Base-by-base conservation (phyloP, 2,888 invertebrate species). In the Rotaria sp. region DNA sequence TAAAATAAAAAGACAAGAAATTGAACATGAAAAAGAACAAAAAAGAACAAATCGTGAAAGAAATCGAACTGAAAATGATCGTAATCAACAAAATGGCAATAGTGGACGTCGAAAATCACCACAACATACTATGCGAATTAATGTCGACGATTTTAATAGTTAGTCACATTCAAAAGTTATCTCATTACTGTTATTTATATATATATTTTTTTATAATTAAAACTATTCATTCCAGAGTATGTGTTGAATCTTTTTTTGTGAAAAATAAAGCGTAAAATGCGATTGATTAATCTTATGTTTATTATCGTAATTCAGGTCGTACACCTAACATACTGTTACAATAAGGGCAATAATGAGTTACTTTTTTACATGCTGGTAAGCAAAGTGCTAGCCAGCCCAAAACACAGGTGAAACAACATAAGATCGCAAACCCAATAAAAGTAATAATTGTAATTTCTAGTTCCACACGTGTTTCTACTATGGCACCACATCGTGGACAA, bases 21-120 rank as follows among this genome's bases (percentile, higher is more conserved):
- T 80, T 0, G 80, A 80, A 45, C 45, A n/a, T 26, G 80, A 80
- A 11, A 41, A 80, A 80, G 80, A 80, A 45, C 38, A 80, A 26
- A 80, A 80, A 45, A 24, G 80, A n/a, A 80, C 13, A 0, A 41
- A 38, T 45, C 80, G 80, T 45, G 41, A 41, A 80, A 24, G 15
- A 80, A 80, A 80, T 45, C 80, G 80, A 45, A 15, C 80, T 26
- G 80, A 80, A 18, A 80, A 80, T 80, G 80, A 80, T 80, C 45
- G 41, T 45, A 80, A 80, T 80, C 38, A 80, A 45, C 41, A 80
- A 45, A 45, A 45, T 24, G 80, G 80, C 45, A 45, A 11, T n/a
- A 45, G 13, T 45, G n/a, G 45, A n/a, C 80, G 80, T 13, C 41
- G 80, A 45, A 80, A 15, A 80, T 45, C 41, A 3, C 80, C 80